Base-by-base conservation (phyloP, 2,888 invertebrate species). In the Geophilus truncorum region DNA sequence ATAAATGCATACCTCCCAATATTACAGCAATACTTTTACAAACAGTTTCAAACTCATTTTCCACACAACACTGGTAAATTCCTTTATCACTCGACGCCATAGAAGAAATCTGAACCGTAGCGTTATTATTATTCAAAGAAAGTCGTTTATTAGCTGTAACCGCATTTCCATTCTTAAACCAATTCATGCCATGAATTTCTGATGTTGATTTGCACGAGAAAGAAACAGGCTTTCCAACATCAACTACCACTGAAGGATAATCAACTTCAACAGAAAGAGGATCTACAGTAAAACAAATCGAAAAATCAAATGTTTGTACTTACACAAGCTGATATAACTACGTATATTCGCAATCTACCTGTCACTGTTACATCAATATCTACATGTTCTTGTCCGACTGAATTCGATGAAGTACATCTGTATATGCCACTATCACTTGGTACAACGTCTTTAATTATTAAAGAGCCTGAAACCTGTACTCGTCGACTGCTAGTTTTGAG, bases 1-100 rank as follows among this genome's bases (percentile, higher is more conserved):
- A 7, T 6, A 32, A 32, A 32, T 32, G 9, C n/a, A 32, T 32
- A 32, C 32, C 78, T 10, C 78, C 78, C 4, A 78, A 21, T 10
- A 32, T 40, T 21, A 78, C 6, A 21, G 21, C 28, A 36, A 28
- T 40, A 21, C n/a, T 21, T 18, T 4, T 23, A 40, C 28, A 36
- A 10, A 40, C 21, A 15, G 78, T 28, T 15, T 45, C 21, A 78
- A 78, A 32, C 9, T 40, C 78, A n/a, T 78, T 78, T n/a, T 4
- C 18, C 7, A 45, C 45, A 23, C n/a, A 45, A 78, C 78, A 78
- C 21, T 78, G 78, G n/a, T 78, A 78, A 40, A 78, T 78, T 40
- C 78, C 78, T n/a, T n/a, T 15, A 25, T 78, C 21, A 12, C n/a
- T 23, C 10, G 36, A 36, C 7, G 45, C 10, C 21, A 51, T 28